A percentile compares a stretch with the other conserved stretches of the same genome.
phyloP scores from a whole-genome alignment of 2,888 invertebrate species.

The Rhynchonema sp. region DNA sequence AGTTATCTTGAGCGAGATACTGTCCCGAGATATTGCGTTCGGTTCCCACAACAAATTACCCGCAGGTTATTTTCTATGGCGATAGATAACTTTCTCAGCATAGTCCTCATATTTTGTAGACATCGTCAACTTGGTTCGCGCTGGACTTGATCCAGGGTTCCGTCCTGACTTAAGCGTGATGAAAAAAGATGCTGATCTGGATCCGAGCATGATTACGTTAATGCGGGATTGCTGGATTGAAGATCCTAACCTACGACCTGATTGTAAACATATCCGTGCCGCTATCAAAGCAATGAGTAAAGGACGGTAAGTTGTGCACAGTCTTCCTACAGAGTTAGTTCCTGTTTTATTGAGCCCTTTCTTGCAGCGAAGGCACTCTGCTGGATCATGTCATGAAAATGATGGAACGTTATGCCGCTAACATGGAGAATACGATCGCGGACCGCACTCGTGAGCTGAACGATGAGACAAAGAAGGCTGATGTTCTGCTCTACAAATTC shows the following conservation, averaged over 20 bases:
- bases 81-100: too few relatives aligned
- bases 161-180: constrained; percentile 1
- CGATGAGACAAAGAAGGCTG: constrained; percentile 85
- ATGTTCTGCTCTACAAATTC: constrained; percentile 48
- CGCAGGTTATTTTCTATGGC: too few relatives aligned
- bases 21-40: background rate
- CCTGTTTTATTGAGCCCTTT: background rate
- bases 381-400: constrained; percentile 94
- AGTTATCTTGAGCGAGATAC: constrained; percentile 1
- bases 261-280: constrained; percentile 64
- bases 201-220: constrained; percentile 10
- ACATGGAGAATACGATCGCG: constrained; percentile 72
- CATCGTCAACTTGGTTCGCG: constrained; percentile 5
- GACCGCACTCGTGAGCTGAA: constrained; percentile 77
- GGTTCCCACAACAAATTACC: background rate
- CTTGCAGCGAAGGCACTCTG: constrained; percentile 65
- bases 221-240: constrained; percentile 88
- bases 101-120: too few relatives aligned
- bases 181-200: background rate
- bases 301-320: constrained; percentile 45
- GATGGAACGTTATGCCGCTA: constrained; percentile 92
- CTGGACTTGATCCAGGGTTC: constrained; percentile 5
- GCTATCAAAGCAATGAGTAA: constrained; percentile 72
- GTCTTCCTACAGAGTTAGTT: background rate
- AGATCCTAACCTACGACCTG: constrained; percentile 65